Percentiles rank a stretch among this genome's conserved stretches.
phyloP scores from a whole-genome alignment of 2,797 vertebrate genomes.

The Coendou prehensilis region DNA sequence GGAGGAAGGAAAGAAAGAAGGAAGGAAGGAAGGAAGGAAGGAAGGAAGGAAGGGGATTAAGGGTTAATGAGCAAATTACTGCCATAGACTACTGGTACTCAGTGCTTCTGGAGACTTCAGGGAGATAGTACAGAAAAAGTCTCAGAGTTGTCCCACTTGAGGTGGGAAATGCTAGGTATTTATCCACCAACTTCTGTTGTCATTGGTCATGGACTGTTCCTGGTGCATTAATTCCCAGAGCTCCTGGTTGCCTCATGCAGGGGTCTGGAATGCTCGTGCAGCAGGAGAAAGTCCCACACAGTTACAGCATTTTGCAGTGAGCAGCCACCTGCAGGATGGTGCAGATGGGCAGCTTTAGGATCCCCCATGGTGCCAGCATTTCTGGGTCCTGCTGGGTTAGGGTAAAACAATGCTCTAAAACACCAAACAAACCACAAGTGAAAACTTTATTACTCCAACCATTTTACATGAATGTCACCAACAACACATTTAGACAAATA shows the following conservation, averaged over 20 bases:
- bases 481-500: constrained; percentile 74
- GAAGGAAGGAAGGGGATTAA: neutral
- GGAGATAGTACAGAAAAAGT: neutral
- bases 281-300: neutral
- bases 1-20: neutral
- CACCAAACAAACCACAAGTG: constrained; percentile 40
- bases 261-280: neutral
- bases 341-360: rapidly evolving
- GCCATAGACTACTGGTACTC: rapidly evolving
- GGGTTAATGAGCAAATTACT: neutral
- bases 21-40: neutral
- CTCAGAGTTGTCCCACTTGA: neutral
- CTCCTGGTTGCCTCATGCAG: neutral
- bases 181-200: neutral
- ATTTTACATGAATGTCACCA: constrained; percentile 76
- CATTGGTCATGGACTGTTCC: neutral
- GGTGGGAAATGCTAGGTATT: neutral
- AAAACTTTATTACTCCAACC: constrained; percentile 85
- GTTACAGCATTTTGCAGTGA: neutral
- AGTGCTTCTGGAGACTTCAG: neutral
- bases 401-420: constrained; percentile 21
- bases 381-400: neutral
- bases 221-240: neutral
- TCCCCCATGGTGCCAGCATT: neutral
- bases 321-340: neutral